Conservation (phyloP, 2,113 vertebrate genomes). For the Sebastes schlegelii region DNA sequence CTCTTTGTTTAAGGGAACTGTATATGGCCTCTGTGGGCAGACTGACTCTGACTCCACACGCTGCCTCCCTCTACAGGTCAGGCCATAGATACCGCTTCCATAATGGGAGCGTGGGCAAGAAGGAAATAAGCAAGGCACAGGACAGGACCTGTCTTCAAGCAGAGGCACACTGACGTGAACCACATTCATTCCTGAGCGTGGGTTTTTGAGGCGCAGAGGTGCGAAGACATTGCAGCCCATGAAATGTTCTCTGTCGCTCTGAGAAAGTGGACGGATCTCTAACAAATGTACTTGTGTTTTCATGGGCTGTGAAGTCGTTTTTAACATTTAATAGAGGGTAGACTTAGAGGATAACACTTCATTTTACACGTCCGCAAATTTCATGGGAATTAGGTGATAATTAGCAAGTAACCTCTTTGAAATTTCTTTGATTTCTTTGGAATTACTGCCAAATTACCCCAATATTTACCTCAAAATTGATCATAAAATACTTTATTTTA, state of each 20-base stretch:
- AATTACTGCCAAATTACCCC: too few relatives aligned
- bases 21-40: constrained; percentile 41
- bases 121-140: constrained; percentile 49
- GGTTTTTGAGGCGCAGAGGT: constrained; percentile 29
- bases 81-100: constrained; percentile 9
- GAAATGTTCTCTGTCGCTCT: constrained; percentile 1
- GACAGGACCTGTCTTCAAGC: constrained; percentile 57
- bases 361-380: too few relatives aligned
- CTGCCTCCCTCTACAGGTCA: constrained; percentile 72
- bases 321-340: too few relatives aligned
- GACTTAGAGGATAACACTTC: too few relatives aligned
- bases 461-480: too few relatives aligned
- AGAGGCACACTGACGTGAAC: constrained; percentile 12
- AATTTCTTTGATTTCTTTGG: too few relatives aligned
- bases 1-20: constrained; percentile 18
- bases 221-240: constrained; percentile 12
- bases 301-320: neutral
- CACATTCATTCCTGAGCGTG: constrained; percentile 38
- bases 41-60: constrained; percentile 35
- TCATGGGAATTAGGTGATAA: too few relatives aligned
- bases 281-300: constrained; percentile 23
- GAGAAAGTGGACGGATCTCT: neutral
- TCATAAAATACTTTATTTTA: too few relatives aligned
- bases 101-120: constrained; percentile 52
- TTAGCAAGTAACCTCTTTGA: too few relatives aligned